These are phyloP conservation scores for Enhydra lutris DNA, from an alignment of 2,113 vertebrate species.

Conservation along the genomic window DNA sequence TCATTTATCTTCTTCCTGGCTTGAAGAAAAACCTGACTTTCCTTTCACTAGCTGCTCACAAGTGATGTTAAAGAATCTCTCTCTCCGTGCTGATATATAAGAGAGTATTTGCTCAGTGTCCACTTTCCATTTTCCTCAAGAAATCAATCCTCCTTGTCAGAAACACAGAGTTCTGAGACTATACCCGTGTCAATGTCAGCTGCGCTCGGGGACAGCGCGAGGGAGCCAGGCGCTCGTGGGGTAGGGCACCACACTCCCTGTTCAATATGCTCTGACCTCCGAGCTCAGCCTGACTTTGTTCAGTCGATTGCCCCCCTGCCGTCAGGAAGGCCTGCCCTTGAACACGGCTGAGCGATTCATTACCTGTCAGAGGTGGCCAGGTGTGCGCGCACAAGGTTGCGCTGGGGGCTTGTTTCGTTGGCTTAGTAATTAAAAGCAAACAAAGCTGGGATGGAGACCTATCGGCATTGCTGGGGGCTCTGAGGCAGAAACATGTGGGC, in stretches of 20 bases:
- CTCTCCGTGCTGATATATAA: background rate
- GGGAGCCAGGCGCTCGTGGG: accelerated
- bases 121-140: background rate
- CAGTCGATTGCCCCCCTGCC: background rate
- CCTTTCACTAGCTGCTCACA: background rate
- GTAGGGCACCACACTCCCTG: background rate
- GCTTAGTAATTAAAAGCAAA: slow-evolving; percentile 68
- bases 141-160: slow-evolving; percentile 40
- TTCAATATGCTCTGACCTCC: slow-evolving; percentile 24
- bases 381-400: background rate
- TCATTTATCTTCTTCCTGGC: background rate
- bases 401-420: slow-evolving; percentile 25
- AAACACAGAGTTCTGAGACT: background rate
- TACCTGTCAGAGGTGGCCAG: background rate
- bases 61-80: background rate
- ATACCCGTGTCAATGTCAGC: background rate
- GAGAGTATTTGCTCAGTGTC: background rate
- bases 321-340: slow-evolving; percentile 53
- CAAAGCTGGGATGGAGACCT: background rate
- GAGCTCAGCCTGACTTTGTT: background rate
- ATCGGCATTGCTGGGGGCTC: background rate
- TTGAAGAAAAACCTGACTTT: background rate
- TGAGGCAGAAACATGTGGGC: background rate
- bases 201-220: background rate
- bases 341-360: background rate